Percentiles rank a stretch among this genome's conserved stretches.
These are phyloP conservation scores for Augochlorella aurata DNA, from an alignment of 2,888 invertebrate species.

Conservation along the genomic window DNA sequence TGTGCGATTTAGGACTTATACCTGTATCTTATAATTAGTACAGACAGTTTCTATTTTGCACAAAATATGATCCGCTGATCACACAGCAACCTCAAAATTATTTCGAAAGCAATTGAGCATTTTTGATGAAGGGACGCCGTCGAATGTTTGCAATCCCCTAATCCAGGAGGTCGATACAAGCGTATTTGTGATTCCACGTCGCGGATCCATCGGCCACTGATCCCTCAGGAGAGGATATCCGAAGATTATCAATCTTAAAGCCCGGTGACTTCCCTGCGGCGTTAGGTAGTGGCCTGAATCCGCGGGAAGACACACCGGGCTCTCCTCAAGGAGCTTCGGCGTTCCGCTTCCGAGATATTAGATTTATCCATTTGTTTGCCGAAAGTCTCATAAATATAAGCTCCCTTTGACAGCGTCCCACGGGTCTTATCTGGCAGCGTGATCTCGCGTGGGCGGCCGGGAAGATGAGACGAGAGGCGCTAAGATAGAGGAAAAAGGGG, in stretches of 20 bases:
- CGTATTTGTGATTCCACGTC: neutral
- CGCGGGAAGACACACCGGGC: constrained; percentile 35
- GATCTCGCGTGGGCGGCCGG: constrained; percentile 68
- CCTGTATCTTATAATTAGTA: no score
- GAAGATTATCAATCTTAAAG: constrained; percentile 29
- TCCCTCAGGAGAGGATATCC: neutral
- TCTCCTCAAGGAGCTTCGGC: constrained; percentile 62
- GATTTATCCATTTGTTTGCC: constrained; percentile 81
- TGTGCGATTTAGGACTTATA: no score
- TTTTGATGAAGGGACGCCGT: neutral
- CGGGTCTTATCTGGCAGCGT: constrained; percentile 75
- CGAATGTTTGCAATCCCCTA: neutral
- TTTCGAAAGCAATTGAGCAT: no score
- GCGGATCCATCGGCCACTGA: constrained; percentile 7
- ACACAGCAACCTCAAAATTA: no score
- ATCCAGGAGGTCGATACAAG: neutral
- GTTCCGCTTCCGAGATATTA: constrained; percentile 75
- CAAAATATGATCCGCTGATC: no score
- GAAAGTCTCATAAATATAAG: constrained; percentile 81
- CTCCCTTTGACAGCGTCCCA: constrained; percentile 79
- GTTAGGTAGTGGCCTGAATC: constrained; percentile 15
- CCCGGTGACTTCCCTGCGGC: neutral
- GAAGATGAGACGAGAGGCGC: constrained; percentile 56
- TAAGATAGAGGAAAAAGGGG: constrained; percentile 36
- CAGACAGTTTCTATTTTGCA: no score